Percentiles rank a stretch among this genome's conserved stretches.
Evolutionary conservation across 2,113 vertebrate genomes (phyloP).

Genomic region (Raja brachyura): DNA sequence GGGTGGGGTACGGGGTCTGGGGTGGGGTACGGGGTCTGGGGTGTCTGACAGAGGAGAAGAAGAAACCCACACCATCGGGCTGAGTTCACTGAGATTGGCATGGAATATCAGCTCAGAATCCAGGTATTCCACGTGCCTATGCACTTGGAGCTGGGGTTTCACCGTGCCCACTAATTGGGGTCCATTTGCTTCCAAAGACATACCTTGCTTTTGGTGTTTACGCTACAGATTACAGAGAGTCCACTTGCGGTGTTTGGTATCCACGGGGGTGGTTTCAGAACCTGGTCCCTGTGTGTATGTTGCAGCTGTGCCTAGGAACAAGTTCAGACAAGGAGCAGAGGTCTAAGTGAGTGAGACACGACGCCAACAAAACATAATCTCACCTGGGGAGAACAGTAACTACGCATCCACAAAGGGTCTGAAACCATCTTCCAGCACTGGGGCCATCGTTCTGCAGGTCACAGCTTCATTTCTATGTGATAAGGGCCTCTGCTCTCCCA

Average conservation of each 20-base stretch:
- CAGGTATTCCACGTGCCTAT: neutral
- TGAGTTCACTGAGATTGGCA: neutral
- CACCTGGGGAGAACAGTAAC: neutral
- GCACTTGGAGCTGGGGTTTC: neutral
- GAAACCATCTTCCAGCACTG: no score
- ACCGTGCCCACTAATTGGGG: neutral
- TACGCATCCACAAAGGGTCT: neutral
- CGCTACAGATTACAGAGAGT: constrained; percentile 43
- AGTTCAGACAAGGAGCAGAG: neutral
- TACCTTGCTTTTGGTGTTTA: neutral
- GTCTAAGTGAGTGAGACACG: neutral
- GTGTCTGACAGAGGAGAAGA: no score
- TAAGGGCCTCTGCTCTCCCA: no score
- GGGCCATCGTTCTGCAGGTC: no score
- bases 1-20: neutral
- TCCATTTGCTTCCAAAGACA: neutral
- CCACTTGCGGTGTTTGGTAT: constrained; percentile 43
- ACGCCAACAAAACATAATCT: no score
- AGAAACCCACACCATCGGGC: neutral
- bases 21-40: neutral
- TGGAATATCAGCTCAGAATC: no score
- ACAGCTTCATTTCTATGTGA: no score
- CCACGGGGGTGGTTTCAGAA: constrained; percentile 41
- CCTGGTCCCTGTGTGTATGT: constrained; percentile 41
- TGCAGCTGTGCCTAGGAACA: neutral